Evolutionary conservation across 2,888 invertebrate species (phyloP), one percentile per base, ranked within the genome.

Genomic region (Nasonia oneida): DNA sequence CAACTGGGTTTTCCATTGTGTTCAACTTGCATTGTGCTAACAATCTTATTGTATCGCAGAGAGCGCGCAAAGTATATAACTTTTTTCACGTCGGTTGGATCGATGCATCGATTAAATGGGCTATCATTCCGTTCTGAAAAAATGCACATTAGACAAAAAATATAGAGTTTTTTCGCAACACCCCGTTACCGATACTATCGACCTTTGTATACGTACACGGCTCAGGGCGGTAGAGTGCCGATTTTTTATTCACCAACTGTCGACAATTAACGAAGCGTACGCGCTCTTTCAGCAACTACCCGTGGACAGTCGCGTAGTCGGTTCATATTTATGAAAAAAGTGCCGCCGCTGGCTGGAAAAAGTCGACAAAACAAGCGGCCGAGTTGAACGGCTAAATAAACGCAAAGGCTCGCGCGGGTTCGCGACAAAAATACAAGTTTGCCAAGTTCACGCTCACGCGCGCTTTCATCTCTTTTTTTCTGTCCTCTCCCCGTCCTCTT

Each of bases 381-480:
- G 6, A 82, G 82, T 81, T 85, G 37, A 80, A 86, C 80, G 81
- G 71, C 83, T 86, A 83, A 86, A 86, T 86, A 83, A 76, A 82
- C 76, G 76, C 70, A 53, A 67, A 73, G 84, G 39, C 37, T 50
- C 73, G 75, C 70, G 64, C 37, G 37, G 37, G 37, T 3, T 37
- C 4, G 64, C 70, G 61, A 75, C 73, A 50, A 64, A 86, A 86
- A 86, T 83, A 57, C 81, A 81, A 83, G 83, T 86, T 61, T 18
- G 12, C 76, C 83, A 83, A 83, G 70, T 77, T 83, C 53, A 80
- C 76, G 39, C 80, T 39, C 37, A 29, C 23, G 61, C 23, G 61
- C 64, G 70, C 73, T 77, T 81, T 76, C 70, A 37, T 76, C 42
- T 53, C 37, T n/a, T 64, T 73, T 53, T 67, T 83, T 70, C 42